Percentiles rank a stretch among this genome's conserved stretches.
Conservation (phyloP, 64 coral and sea anemone species). For the Hydrozoanthus tunicans region DNA sequence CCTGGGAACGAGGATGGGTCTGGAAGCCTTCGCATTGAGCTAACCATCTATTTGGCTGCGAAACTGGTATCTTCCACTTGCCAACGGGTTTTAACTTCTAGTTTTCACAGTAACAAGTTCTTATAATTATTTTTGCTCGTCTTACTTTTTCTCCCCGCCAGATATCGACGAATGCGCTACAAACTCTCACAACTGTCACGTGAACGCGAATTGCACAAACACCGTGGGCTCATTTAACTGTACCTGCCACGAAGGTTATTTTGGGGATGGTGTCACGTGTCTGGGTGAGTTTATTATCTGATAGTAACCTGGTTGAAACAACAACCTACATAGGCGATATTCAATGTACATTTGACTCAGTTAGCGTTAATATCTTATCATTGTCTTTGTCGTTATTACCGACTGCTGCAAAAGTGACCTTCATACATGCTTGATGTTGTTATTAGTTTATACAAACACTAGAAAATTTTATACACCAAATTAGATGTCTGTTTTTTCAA, state of each 20-base stretch:
- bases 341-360: too few species aligned
- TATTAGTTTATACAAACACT: background rate
- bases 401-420: too few species aligned
- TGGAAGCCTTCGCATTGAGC: too few species aligned
- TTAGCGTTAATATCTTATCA: background rate
- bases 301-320: background rate
- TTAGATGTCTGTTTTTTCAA: background rate
- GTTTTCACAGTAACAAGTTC: background rate
- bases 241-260: background rate
- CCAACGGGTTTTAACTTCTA: too few species aligned
- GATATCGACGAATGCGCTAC: constrained; percentile 32
- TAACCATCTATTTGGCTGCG: too few species aligned
- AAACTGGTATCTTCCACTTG: too few species aligned
- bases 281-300: background rate
- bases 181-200: constrained; percentile 13
- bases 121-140: background rate
- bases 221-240: constrained; percentile 41
- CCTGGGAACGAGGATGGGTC: too few species aligned
- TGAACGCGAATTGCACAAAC: constrained; percentile 34
- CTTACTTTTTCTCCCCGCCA: background rate
- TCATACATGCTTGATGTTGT: too few species aligned
- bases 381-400: background rate
- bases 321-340: too few species aligned
- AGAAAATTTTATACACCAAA: background rate
- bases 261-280: constrained; percentile 21